Base-by-base conservation (phyloP, 1,140 invertebrate species). In the Drosophila suzukii region DNA sequence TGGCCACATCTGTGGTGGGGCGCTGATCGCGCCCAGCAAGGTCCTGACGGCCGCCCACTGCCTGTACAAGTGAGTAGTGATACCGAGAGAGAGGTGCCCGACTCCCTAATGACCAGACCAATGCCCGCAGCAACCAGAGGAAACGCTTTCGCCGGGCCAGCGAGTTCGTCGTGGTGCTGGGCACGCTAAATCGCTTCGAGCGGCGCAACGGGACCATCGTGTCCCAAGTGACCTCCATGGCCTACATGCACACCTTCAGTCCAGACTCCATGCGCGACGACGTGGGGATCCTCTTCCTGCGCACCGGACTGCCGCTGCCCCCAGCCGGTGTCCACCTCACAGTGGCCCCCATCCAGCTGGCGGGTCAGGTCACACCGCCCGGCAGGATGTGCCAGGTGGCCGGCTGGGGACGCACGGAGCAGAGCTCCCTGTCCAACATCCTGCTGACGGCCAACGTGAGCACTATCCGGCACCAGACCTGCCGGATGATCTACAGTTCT, bases 21-120 rank as follows among this genome's bases (percentile, higher is more conserved):
- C 91, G 0, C 54, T 93, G 3, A 93, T 93, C 27, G 88, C 80
- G 4, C 70, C 84, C 7, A 82, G 84, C 20, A 93, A 91, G 65
- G 81, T 93, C 4, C 59, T 93, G 3, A 93, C 93, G 27, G 94
- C 94, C 8, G 92, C 93, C 51, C 91, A 94, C 62, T 93, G 94
- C 34, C 88, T 94, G 17, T 92, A 84, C 75, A 84, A 92, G 91
- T 92, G 47, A 91, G 84, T 90, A 38, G 0, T 27, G 6, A 15
- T 11, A n/a, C 27, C n/a, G 20, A n/a, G 1, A 17, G 27, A 27
- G 3, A 27, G 27, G 27, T 27, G 27, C 11, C 1, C 10, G 12
- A 0, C 3, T 24, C 0, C 36, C 11, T 15, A 24, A 6, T 32
- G 15, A 39, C 36, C 12, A 1, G 1, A 38, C 13, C 15, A 2